A percentile compares a stretch with the other conserved stretches of the same genome.
Evolutionary conservation across 1,140 invertebrate genomes (phyloP).

Genomic region (Drosophila subobscura): DNA sequence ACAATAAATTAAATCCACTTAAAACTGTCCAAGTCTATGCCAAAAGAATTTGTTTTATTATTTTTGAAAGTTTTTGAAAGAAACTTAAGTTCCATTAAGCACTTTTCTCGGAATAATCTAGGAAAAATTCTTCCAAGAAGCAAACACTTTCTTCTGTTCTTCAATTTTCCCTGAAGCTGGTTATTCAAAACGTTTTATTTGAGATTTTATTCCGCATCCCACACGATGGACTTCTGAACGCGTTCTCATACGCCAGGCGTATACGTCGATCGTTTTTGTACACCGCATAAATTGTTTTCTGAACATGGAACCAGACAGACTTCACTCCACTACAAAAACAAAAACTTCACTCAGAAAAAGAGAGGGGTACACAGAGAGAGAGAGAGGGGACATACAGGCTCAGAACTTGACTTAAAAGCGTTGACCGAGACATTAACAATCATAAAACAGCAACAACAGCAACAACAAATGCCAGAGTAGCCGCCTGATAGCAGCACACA

Average conservation of each 20-base stretch:
- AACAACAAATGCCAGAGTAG: constrained; percentile 40
- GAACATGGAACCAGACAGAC: constrained; percentile 37
- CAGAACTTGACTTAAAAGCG: constrained; percentile 78
- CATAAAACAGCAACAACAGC: constrained; percentile 20
- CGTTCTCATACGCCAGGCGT: constrained; percentile 61
- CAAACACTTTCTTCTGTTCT: too few relatives aligned
- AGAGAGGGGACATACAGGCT: constrained; percentile 30
- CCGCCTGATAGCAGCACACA: constrained; percentile 47
- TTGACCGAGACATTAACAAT: constrained; percentile 77
- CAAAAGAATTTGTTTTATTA: too few relatives aligned
- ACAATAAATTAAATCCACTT: too few relatives aligned
- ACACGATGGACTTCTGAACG: constrained; percentile 64
- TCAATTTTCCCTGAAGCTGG: background rate
- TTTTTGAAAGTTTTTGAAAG: background rate
- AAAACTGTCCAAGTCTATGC: too few relatives aligned
- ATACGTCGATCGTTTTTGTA: constrained; percentile 53
- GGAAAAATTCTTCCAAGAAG: background rate
- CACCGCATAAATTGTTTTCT: constrained; percentile 27
- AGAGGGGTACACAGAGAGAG: background rate
- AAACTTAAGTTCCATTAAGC: background rate
- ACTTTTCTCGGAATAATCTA: background rate
- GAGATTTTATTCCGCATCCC: constrained; percentile 6
- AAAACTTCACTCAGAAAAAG: constrained; percentile 17
- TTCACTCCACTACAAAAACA: constrained; percentile 20
- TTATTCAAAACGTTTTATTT: background rate